phyloP scores from a whole-genome alignment of 2,797 vertebrate genomes.

The Leptatherina wallacei region DNA sequence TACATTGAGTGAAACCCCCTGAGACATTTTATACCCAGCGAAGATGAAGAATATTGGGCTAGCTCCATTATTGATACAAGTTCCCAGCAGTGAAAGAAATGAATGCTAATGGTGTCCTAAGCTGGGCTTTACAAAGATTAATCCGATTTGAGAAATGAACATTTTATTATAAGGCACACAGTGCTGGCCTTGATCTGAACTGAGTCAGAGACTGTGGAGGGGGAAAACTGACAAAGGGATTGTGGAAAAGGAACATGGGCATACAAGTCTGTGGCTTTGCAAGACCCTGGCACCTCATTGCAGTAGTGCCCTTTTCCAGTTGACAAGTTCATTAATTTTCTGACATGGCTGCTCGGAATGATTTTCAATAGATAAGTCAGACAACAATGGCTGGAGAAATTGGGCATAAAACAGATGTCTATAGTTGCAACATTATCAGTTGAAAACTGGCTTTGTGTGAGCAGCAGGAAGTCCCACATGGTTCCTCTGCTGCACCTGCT shows the following conservation, averaged over 20 bases:
- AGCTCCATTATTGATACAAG: slow-evolving; percentile 81
- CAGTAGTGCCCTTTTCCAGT: slow-evolving; percentile 68
- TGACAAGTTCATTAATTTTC: slow-evolving; percentile 79
- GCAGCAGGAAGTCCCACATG: slow-evolving; percentile 56
- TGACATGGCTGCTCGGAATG: slow-evolving; percentile 58
- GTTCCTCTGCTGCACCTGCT: slow-evolving; percentile 69
- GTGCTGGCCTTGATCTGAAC: slow-evolving; percentile 70
- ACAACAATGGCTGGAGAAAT: slow-evolving; percentile 65
- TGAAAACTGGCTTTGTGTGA: slow-evolving; percentile 65
- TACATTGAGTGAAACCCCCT: slow-evolving; percentile 69
- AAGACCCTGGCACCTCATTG: slow-evolving; percentile 66
- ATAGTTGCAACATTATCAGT: slow-evolving; percentile 51
- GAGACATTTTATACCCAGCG: slow-evolving; percentile 69
- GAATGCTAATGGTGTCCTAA: slow-evolving; percentile 80
- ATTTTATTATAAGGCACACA: slow-evolving; percentile 72
- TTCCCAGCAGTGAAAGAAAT: slow-evolving; percentile 73
- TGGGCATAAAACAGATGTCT: slow-evolving; percentile 63
- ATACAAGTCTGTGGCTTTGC: slow-evolving; percentile 63
- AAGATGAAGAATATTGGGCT: slow-evolving; percentile 73
- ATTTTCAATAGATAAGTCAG: slow-evolving; percentile 74
- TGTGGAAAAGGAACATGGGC: slow-evolving; percentile 54
- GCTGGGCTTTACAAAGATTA: slow-evolving; percentile 77
- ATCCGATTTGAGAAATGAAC: slow-evolving; percentile 79
- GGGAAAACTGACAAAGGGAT: slow-evolving; percentile 57
- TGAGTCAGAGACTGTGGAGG: slow-evolving; percentile 60